Percentiles rank a stretch among this genome's conserved stretches.
Evolutionary conservation across 2,113 vertebrate species (phyloP).

Genomic region (Ascaphus truei): DNA sequence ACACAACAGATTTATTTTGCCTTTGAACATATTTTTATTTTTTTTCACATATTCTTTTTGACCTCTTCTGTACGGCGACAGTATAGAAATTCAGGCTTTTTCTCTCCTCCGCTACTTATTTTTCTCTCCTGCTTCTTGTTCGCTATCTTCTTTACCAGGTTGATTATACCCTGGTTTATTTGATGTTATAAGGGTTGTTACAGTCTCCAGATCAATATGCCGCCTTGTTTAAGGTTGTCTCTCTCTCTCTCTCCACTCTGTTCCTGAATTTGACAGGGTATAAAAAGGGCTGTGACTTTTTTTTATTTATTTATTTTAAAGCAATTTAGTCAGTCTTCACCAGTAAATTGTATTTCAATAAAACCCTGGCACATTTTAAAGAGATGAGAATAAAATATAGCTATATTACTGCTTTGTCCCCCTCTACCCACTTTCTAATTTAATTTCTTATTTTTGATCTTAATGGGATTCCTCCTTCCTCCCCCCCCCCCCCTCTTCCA

Average conservation of each 20-base stretch:
- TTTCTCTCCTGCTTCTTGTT: neutral
- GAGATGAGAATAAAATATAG: too few species aligned
- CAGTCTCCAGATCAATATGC: conserved; percentile 4
- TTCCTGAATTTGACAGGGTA: neutral
- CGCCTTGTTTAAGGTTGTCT: neutral
- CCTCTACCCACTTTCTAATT: conserved; percentile 15
- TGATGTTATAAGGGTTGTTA: conserved; percentile 4
- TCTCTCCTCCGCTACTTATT: neutral
- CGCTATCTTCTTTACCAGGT: neutral
- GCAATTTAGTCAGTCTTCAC: too few species aligned
- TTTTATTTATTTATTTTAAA: too few species aligned
- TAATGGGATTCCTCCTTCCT: neutral
- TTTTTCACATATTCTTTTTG: too few species aligned
- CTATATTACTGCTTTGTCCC: too few species aligned
- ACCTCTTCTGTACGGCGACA: too few species aligned
- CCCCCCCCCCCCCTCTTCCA: neutral
- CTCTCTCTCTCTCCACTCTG: neutral
- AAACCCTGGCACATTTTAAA: too few species aligned
- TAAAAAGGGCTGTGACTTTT: neutral
- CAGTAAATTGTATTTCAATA: too few species aligned
- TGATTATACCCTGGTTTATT: neutral
- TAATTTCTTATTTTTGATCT: conserved; percentile 29
- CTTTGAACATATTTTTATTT: too few species aligned
- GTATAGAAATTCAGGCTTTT: too few species aligned
- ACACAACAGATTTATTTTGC: too few species aligned